Conservation (phyloP, 2,113 vertebrate genomes). For the Osmerus mordax region DNA sequence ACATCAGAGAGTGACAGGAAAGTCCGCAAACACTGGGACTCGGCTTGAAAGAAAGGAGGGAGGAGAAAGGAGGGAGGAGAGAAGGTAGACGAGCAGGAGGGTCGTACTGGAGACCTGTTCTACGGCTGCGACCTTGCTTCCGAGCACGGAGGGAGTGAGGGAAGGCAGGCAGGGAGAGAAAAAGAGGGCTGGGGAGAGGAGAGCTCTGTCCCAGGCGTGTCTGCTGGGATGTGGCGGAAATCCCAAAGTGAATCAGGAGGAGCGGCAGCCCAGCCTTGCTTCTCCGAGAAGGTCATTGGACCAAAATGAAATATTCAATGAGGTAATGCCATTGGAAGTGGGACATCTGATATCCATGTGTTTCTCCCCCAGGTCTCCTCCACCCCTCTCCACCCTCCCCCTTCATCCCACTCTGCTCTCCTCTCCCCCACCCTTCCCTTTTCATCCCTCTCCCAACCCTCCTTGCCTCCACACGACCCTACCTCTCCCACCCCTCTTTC, state of each 20-base stretch:
- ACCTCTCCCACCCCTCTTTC: background rate
- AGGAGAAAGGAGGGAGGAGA: background rate
- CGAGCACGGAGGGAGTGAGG: too few relatives aligned
- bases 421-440: background rate
- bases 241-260: too few relatives aligned
- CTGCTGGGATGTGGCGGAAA: too few relatives aligned
- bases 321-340: slow-evolving; percentile 6
- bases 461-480: background rate
- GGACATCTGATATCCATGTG: slow-evolving; percentile 36
- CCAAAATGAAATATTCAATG: slow-evolving; percentile 5
- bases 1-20: too few relatives aligned
- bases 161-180: background rate
- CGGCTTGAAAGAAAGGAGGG: background rate
- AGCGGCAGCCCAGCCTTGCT: background rate
- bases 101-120: too few relatives aligned
- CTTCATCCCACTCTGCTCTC: background rate
- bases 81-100: background rate
- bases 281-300: slow-evolving; percentile 33
- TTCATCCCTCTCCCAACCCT: background rate
- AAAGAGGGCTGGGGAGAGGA: too few relatives aligned
- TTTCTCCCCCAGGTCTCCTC: slow-evolving; percentile 18
- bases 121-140: too few relatives aligned
- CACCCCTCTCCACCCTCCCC: background rate
- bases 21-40: too few relatives aligned
- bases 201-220: too few relatives aligned